Evolutionary conservation across 2,888 invertebrate genomes (phyloP).

Genomic region (Lucinisca nassula): DNA sequence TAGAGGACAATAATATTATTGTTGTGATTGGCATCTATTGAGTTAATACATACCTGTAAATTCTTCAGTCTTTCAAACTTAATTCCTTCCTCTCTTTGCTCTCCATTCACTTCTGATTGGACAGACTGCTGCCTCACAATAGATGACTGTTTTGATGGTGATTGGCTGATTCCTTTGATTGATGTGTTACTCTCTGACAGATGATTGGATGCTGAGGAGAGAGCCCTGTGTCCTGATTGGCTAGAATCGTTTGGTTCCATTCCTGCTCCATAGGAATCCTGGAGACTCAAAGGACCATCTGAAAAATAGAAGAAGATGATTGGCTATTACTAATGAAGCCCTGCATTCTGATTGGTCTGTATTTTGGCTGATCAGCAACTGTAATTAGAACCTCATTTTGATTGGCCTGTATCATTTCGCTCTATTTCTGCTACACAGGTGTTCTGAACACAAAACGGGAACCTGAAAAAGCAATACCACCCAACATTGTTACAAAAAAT

Average conservation of each 20-base stretch:
- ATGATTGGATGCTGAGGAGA: conserved; percentile 66
- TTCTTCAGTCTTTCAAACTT: conserved; percentile 68
- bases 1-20: no score
- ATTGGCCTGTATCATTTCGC: neutral
- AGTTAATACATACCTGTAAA: conserved; percentile 33
- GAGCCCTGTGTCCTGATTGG: conserved; percentile 55
- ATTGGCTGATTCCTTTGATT: conserved; percentile 24
- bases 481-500: no score
- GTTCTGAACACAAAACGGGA: no score
- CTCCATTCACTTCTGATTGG: conserved; percentile 65
- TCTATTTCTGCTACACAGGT: neutral
- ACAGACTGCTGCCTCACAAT: conserved; percentile 53
- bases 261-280: conserved; percentile 71
- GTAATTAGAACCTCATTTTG: no score
- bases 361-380: neutral
- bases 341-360: no score
- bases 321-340: neutral
- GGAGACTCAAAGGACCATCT: conserved; percentile 84
- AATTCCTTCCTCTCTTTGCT: conserved; percentile 53
- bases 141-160: conserved; percentile 57
- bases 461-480: no score
- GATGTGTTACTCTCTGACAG: conserved; percentile 66
- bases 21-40: no score
- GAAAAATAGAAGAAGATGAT: conserved; percentile 34
- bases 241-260: conserved; percentile 41